Evolutionary conservation across 2,888 invertebrate species (phyloP).

Genomic region (Rotaria sp.): DNA sequence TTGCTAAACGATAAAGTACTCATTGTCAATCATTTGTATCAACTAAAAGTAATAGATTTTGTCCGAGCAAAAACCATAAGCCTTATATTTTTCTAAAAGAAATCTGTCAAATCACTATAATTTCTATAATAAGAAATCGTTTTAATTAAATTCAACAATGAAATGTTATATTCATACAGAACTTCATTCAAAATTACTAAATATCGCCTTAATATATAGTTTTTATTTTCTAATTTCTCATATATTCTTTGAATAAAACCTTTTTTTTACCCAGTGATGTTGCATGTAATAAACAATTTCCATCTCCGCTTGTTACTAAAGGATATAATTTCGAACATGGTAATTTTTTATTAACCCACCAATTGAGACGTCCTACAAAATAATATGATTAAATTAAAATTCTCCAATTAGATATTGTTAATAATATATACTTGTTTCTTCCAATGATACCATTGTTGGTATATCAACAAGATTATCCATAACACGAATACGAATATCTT

Average conservation of each 20-base stretch:
- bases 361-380: conserved; percentile 33
- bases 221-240: too few species aligned
- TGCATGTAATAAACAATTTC: conserved; percentile 78
- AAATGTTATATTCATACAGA: too few species aligned
- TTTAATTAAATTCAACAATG: too few species aligned
- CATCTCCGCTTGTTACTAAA: conserved; percentile 75
- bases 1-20: conserved; percentile 58
- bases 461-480: conserved; percentile 8
- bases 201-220: background rate
- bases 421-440: background rate
- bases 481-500: conserved; percentile 12
- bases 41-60: too few species aligned
- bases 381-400: background rate
- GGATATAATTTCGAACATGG: conserved; percentile 57
- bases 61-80: too few species aligned
- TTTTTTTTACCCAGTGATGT: conserved; percentile 63
- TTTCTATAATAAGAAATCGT: too few species aligned
- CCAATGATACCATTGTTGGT: conserved; percentile 16
- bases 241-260: too few species aligned
- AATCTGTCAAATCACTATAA: too few species aligned
- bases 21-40: too few species aligned
- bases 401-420: too few species aligned
- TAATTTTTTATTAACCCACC: conserved; percentile 37
- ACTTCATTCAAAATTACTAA: background rate
- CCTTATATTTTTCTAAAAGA: too few species aligned